These are phyloP conservation scores for Meloe dianella DNA, from an alignment of 2,888 invertebrate genomes.

Conservation along the genomic window DNA sequence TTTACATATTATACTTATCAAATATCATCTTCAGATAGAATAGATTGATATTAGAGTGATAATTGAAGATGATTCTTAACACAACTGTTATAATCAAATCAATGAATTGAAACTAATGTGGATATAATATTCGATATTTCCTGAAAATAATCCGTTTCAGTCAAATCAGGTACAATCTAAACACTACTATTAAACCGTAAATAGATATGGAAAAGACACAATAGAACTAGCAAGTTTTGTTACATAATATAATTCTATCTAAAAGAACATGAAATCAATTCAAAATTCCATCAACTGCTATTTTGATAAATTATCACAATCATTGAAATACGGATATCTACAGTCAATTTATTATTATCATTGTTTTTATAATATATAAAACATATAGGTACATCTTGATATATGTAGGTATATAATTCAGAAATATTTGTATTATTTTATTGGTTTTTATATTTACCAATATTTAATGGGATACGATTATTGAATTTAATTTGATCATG, in stretches of 20 bases:
- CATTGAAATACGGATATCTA: not conserved
- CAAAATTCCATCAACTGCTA: not conserved
- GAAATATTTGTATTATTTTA: constrained; percentile 24
- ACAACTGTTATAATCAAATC: not conserved
- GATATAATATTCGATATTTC: not conserved
- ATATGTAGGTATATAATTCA: constrained; percentile 16
- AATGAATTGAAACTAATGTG: not conserved
- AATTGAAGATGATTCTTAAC: not conserved
- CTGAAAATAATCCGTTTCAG: not conserved
- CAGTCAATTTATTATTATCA: not conserved
- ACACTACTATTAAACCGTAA: too few relatives aligned
- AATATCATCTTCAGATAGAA: not conserved
- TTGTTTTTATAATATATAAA: constrained; percentile 12
- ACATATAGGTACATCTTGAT: constrained; percentile 28
- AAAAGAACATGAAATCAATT: too few relatives aligned
- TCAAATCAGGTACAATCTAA: constrained; percentile 10
- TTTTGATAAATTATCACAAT: constrained; percentile 9
- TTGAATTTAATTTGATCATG: constrained; percentile 54
- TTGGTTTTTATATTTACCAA: constrained; percentile 46
- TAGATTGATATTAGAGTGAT: not conserved
- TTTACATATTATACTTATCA: not conserved
- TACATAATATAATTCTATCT: too few relatives aligned
- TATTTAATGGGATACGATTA: constrained; percentile 39
- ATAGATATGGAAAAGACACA: not conserved
- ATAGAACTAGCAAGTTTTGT: too few relatives aligned